Evolutionary conservation across 2,113 vertebrate genomes (phyloP), one percentile per base, ranked within the genome.

Genomic region (Hystrix brachyura): DNA sequence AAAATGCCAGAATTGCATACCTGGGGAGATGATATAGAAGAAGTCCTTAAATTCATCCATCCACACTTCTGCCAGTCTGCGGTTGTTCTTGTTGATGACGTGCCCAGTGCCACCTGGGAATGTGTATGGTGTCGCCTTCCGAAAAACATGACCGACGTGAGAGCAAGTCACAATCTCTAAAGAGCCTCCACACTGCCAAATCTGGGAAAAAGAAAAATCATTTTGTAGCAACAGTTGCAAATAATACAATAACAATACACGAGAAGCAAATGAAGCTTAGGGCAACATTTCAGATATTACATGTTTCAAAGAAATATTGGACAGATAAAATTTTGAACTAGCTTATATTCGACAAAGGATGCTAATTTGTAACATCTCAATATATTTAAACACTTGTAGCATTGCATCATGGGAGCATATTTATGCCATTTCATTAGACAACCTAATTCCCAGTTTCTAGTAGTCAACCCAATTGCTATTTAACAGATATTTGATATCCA

Each of bases 41-140:
- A 99, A 99, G 88, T 99, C 99, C 98, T 99, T 99, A 97, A 99
- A 99, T 90, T 99, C 99, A 72, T 99, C 99, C 99, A 99, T 99
- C 99, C 99, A 99, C 34, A 99, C 99, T 98, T 99, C 99, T 1
- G 99, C 99, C 96, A 99, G 98, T 3, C 99, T 98, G 82, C 99
- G 98, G 97, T 99, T 99, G 98, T 99, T 99, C 98, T 99, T 99
- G 98, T 99, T 99, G 98, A 99, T 99, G 90, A 99, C 99, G 80
- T 99, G 99, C 21, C 99, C 99, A 0, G 99, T 99, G n/a, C 99
- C 99, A 3, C 99, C 99, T 1, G 99, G 99, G 96, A 99, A 99
- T 7, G 99, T 99, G 96, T 99, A 99, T 0, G 99, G 99, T 0
- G 99, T 99, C 17, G 99, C 99, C 98, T 99, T 99, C 9, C 99